Base-by-base conservation (phyloP, 2,888 invertebrate genomes). In the Lymantria dispar region DNA sequence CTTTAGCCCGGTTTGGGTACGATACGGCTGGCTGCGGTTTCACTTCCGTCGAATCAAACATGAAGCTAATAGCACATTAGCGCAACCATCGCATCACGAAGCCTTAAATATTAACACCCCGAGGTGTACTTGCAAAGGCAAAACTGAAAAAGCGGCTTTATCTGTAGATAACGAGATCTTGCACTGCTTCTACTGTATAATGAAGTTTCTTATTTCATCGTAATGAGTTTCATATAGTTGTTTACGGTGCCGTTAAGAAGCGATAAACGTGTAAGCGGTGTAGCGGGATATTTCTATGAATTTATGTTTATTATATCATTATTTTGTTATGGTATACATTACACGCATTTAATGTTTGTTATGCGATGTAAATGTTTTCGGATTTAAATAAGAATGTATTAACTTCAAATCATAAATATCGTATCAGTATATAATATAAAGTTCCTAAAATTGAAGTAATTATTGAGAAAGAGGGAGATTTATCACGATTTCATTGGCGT, bases 61-160 rank as follows among this genome's bases (percentile, higher is more conserved):
- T 65, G 69, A 61, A 59, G 75, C 78, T 82, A 84, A 85, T 83
- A 85, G 83, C 82, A 80, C 85, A 85, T 86, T 85, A 86, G 81
- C 81, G 76, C 70, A 72, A 72, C 78, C 78, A 78, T 78, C 81
- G 80, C 78, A 68, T 72, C 64, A 72, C 73, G 70, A 67, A 73
- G 75, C 74, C 82, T 85, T 83, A 83, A 85, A 86, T 87, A 87
- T 87, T 86, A 82, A 85, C 80, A 80, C 78, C 68, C 53, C 52
- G 57, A 72, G 70, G 75, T 62, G 55, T 66, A 65, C 68, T 64
- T 62, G 64, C 62, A 68, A 67, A 65, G 72, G 72, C 77, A 64
- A 70, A 63, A 69, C 70, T 73, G 75, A 72, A 83, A 83, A 80
- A 74, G 69, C 78, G 78, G 83, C 83, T 85, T 64, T 85, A 85